Base-by-base conservation (phyloP, 2,797 vertebrate genomes). In the Lagorchestes hirsutus region DNA sequence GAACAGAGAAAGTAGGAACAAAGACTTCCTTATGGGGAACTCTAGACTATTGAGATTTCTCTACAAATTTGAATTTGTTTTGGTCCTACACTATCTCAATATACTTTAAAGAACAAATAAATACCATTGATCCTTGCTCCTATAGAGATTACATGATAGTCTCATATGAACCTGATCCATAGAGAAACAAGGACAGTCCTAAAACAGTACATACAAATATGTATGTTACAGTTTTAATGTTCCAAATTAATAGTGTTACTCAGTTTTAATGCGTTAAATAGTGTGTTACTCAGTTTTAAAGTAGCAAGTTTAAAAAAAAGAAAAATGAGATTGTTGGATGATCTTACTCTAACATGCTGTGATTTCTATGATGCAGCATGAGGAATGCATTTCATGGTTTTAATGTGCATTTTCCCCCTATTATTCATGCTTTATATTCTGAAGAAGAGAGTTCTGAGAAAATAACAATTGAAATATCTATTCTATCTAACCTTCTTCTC, bases 391-490 rank as follows among this genome's bases (percentile, higher is more conserved):
- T 55, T 56, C 24, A 40, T 55, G 46, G 2, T 82, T 92, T 95
- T 57, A 58, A 54, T 56, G 1, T 31, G 4, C 16, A 18, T 95
- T 82, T 95, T 91, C 18, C 13, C 34, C 10, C 31, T 94, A 54
- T 28, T 87, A 82, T 93, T 96, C 59, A 22, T 92, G 9, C 6
- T 97, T 93, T 94, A 55, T 92, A 95, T 40, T 91, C 11, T 28
- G 50, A 91, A 57, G 87, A 10, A 95, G 34, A 90, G 46, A 94
- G 34, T 22, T 62, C 87, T 96, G 95, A 90, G 56, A 94, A 93
- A 94, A 0, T 54, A 50, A 94, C 87, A 94, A 87, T 11, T 90
- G 55, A 94, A 40, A 18, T 67, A 31, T 31, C 55, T 67, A 6
- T 87, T 24, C 46, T 87, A 62, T 22, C 16, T 94, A 40, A 93